Base-by-base conservation (phyloP, 1,140 invertebrate genomes). In the Hylyphantes graminicola region DNA sequence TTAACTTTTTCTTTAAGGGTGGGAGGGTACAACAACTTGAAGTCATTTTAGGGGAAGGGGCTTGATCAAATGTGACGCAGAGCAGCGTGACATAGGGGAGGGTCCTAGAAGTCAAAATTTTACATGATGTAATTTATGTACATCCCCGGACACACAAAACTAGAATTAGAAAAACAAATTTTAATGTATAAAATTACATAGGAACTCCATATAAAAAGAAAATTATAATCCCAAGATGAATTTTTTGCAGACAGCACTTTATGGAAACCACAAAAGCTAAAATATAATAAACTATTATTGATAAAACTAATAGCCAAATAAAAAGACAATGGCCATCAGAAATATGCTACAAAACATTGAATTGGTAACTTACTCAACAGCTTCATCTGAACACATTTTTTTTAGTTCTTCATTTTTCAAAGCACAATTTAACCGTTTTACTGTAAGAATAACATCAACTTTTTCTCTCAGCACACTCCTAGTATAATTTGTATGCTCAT, bases 401-500 rank as follows among this genome's bases (percentile, higher is more conserved):
- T 70, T 70, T 53, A 70, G 54, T 50, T 70, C 19, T 3, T n/a
- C 21, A 13, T 53, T 51, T 11, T n/a, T 9, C 9, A 53, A 10
- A 5, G 50, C 50, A 17, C 15, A 4, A 11, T 70, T 7, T 53
- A 70, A 70, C 50, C 51, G 10, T 15, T n/a, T n/a, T 4, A 7
- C 17, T 11, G 13, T 53, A 8, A 50, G 3, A 19, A 11, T 7
- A 17, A 51, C 2, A 4, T 74, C 72, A 76, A 76, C 74, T 64
- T 17, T 50, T 50, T 76, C 74, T 64, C 74, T 50, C 51, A 8
- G 9, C 8, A 64, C 48, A 51, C 15, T 21, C 11, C 59, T 17
- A 15, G 2, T 12, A 54, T 51, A 76, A 51, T 76, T 76, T 51
- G 74, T 64, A n/a, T 76, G 57, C 17, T 63, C 48, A 17, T 76